Conservation (phyloP, 2,113 vertebrate species). For the Urocitellus parryii region DNA sequence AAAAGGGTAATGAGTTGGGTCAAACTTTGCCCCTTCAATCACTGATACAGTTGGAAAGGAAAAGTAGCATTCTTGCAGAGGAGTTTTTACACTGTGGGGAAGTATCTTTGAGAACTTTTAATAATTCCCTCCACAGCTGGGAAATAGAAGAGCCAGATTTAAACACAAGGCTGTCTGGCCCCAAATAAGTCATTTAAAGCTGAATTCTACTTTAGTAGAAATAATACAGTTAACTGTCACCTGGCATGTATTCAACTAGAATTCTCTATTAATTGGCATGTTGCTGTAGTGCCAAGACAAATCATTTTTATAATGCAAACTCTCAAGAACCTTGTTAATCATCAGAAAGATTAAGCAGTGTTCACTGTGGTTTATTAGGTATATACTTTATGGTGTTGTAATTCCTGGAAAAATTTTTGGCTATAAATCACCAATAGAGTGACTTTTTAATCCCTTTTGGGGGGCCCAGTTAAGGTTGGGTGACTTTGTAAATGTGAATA, state of each 20-base stretch:
- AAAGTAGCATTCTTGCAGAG: background rate
- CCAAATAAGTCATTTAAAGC: conserved; percentile 7
- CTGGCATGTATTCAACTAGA: conserved; percentile 26
- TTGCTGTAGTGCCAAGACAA: conserved; percentile 37
- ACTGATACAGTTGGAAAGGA: background rate
- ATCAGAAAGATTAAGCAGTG: conserved; percentile 47
- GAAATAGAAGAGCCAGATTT: conserved; percentile 28
- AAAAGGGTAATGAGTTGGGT: background rate
- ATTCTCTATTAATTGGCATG: background rate
- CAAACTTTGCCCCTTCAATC: background rate
- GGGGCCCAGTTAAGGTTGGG: conserved; percentile 41
- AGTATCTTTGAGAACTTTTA: background rate
- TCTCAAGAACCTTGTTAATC: conserved; percentile 19
- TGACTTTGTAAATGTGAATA: conserved; percentile 34
- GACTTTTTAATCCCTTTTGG: conserved; percentile 62
- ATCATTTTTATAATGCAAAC: conserved; percentile 42
- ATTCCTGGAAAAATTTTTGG: conserved; percentile 61
- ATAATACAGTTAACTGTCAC: background rate
- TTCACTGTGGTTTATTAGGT: conserved; percentile 41
- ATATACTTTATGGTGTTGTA: conserved; percentile 47
- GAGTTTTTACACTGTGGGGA: background rate
- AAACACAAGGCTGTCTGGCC: background rate
- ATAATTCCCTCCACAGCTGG: background rate
- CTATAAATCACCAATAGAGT: conserved; percentile 40
- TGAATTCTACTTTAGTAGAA: conserved; percentile 22